These are phyloP conservation scores for Platerodrilus igneus DNA, from an alignment of 2,888 invertebrate genomes.

Conservation along the genomic window DNA sequence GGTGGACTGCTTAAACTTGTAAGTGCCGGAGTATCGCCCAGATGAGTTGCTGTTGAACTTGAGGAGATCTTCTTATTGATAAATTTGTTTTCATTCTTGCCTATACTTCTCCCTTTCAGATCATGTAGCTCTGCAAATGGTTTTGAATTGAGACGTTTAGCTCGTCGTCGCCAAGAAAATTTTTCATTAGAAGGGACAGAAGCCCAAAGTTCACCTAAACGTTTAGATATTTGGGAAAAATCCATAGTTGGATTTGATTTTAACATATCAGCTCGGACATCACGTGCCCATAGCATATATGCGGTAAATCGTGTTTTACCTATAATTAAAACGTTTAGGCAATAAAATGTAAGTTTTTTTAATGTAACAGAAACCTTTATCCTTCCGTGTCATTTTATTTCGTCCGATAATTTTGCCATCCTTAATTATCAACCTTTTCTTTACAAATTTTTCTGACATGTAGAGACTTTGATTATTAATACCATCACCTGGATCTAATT, in stretches of 20 bases:
- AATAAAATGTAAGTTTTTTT: conserved; percentile 1
- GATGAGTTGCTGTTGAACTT: conserved; percentile 32
- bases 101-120: conserved; percentile 17
- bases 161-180: conserved; percentile 75
- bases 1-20: conserved; percentile 41
- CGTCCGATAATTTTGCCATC: conserved; percentile 65
- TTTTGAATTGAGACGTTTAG: conserved; percentile 55
- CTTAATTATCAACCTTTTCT: conserved; percentile 67
- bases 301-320: conserved; percentile 76
- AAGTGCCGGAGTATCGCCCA: conserved; percentile 43
- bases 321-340: conserved; percentile 28
- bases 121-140: conserved; percentile 28
- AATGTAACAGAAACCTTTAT: conserved; percentile 35
- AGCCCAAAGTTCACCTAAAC: conserved; percentile 85
- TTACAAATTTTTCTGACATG: conserved; percentile 74
- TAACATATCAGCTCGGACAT: conserved; percentile 69
- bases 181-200: conserved; percentile 65
- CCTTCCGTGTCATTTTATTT: conserved; percentile 65
- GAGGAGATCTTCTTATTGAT: conserved; percentile 43
- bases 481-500: conserved; percentile 48
- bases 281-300: conserved; percentile 88
- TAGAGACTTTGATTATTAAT: conserved; percentile 58
- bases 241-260: conserved; percentile 73
- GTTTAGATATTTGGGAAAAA: conserved; percentile 77
- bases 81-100: conserved; percentile 42